These are phyloP conservation scores for Spodoptera picta DNA, from an alignment of 2,888 invertebrate species.

Conservation along the genomic window DNA sequence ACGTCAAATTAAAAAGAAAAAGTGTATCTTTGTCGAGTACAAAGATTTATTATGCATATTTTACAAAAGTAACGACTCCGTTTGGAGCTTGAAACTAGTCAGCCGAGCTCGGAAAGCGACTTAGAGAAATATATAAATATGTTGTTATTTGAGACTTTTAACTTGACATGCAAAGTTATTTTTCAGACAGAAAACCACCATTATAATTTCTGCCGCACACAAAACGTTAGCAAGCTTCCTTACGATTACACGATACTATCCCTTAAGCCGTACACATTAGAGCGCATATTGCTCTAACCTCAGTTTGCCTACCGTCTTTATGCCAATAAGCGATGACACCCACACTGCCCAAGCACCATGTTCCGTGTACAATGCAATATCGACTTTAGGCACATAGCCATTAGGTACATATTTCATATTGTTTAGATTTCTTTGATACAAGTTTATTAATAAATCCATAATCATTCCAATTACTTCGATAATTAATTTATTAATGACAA, in stretches of 20 bases:
- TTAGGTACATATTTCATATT: not conserved
- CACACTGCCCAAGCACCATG: slow-evolving; percentile 68
- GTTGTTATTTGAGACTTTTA: too few species aligned
- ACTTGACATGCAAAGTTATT: slow-evolving; percentile 7
- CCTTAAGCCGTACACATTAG: slow-evolving; percentile 54
- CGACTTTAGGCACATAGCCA: slow-evolving; percentile 5
- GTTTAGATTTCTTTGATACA: too few species aligned
- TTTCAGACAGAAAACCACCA: slow-evolving; percentile 7
- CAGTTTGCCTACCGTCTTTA: slow-evolving; percentile 63
- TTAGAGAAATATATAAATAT: too few species aligned
- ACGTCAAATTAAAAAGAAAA: not conserved
- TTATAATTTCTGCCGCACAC: slow-evolving; percentile 19
- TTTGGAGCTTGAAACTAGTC: too few species aligned
- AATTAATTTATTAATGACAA: too few species aligned
- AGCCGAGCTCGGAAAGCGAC: too few species aligned
- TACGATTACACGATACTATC: slow-evolving; percentile 51
- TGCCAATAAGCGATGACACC: slow-evolving; percentile 54
- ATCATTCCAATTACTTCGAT: too few species aligned
- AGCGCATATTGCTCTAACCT: slow-evolving; percentile 55
- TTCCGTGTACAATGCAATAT: slow-evolving; percentile 39
- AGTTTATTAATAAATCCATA: too few species aligned
- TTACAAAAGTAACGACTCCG: too few species aligned
- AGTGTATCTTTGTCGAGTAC: too few species aligned
- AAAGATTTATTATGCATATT: too few species aligned
- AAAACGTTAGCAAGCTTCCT: slow-evolving; percentile 45